Percentiles rank a stretch among this genome's conserved stretches.
These are phyloP conservation scores for Ataeniobius toweri DNA, from an alignment of 2,797 vertebrate species.

Conservation along the genomic window DNA sequence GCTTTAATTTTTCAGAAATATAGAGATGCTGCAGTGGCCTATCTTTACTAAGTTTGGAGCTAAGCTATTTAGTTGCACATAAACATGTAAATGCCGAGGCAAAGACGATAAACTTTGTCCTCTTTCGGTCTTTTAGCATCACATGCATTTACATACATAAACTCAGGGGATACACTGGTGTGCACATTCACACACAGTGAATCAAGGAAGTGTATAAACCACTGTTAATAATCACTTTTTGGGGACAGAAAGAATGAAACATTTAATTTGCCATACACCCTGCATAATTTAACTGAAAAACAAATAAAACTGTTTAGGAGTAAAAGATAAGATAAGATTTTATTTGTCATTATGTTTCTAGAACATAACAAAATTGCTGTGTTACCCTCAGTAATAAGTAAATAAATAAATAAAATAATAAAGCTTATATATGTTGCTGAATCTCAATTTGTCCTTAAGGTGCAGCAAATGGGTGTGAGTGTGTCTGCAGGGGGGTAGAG, in stretches of 20 bases:
- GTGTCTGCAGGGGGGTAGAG: no score
- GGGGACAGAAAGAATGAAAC: conserved; percentile 1
- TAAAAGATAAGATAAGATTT: neutral
- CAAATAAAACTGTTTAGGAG: neutral
- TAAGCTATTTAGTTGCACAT: conserved; percentile 73
- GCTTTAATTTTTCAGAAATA: conserved; percentile 78
- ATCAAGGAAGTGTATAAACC: neutral
- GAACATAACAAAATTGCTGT: no score
- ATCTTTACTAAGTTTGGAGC: conserved; percentile 72
- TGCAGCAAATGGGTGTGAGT: no score
- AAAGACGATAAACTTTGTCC: conserved; percentile 67
- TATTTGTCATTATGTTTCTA: no score
- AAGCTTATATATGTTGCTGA: no score
- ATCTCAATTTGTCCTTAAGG: no score
- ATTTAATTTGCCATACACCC: neutral
- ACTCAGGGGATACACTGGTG: conserved; percentile 21
- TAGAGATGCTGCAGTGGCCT: conserved; percentile 75
- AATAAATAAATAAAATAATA: no score
- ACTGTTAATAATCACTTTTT: neutral
- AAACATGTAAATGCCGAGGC: conserved; percentile 73
- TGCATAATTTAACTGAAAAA: neutral
- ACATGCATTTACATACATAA: conserved; percentile 42
- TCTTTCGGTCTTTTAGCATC: conserved; percentile 57
- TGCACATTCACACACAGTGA: conserved; percentile 18
- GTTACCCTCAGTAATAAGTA: no score